phyloP scores from a whole-genome alignment of 1,140 invertebrate genomes.

The Caenorhabditis elegans region DNA sequence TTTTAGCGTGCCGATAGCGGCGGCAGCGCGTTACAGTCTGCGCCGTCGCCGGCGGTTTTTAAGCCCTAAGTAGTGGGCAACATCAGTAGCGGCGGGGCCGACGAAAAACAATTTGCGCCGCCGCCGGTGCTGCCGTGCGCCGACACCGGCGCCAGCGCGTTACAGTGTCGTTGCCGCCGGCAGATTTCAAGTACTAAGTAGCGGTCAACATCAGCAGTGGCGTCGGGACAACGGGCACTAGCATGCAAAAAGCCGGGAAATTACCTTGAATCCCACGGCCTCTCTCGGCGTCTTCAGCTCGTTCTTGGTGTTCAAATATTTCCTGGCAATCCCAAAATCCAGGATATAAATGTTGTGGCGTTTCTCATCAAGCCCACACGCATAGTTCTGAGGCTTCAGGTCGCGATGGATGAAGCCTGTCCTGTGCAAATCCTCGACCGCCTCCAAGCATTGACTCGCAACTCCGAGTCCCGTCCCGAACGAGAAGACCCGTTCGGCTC shows the following conservation, averaged over 20 bases:
- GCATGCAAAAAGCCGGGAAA: not conserved
- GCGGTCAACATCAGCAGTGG: no score
- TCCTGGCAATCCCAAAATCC: constrained; percentile 45
- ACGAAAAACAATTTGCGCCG: no score
- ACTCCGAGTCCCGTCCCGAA: constrained; percentile 47
- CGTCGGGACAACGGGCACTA: no score
- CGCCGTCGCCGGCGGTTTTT: no score
- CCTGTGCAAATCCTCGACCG: constrained; percentile 55
- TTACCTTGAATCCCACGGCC: constrained; percentile 40
- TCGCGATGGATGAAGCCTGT: constrained; percentile 48
- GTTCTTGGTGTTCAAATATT: constrained; percentile 40
- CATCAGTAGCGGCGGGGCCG: no score
- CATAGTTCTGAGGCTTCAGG: constrained; percentile 53
- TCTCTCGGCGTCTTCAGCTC: constrained; percentile 49
- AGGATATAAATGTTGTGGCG: constrained; percentile 44
- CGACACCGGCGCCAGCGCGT: no score
- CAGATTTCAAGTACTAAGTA: no score
- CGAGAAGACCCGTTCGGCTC: constrained; percentile 44
- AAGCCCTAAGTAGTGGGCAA: no score
- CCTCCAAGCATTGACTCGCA: constrained; percentile 49
- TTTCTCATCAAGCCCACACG: constrained; percentile 41
- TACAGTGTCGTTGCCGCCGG: no score
- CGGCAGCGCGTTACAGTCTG: no score
- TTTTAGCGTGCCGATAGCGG: no score
- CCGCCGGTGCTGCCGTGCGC: no score